A percentile compares a stretch with the other conserved stretches of the same genome.
These are phyloP conservation scores for Psilopogon haemacephalus DNA, from an alignment of 2,113 vertebrate genomes.

Conservation along the genomic window DNA sequence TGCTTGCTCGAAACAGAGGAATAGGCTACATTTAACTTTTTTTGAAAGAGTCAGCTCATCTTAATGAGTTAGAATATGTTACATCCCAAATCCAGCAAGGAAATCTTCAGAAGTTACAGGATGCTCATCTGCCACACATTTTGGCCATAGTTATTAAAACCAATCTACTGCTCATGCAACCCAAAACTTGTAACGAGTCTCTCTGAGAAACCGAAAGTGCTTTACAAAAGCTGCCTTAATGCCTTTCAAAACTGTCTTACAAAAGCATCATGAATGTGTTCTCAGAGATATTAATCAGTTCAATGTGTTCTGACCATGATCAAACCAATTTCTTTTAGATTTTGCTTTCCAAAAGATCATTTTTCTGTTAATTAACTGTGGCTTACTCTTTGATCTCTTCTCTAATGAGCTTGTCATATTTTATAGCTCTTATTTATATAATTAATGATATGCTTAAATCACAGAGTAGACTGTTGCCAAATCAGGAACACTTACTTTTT, in stretches of 20 bases:
- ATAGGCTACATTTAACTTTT: not conserved
- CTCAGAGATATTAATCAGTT: not conserved
- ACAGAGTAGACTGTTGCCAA: not conserved
- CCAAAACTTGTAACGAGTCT: not conserved
- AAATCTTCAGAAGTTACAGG: not conserved
- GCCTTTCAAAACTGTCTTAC: not conserved
- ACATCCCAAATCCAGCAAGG: not conserved
- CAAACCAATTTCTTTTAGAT: not conserved
- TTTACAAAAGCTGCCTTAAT: not conserved
- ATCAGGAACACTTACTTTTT: slow-evolving; percentile 85
- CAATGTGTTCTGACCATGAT: not conserved
- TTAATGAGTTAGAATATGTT: not conserved
- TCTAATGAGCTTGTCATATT: not conserved
- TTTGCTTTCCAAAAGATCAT: not conserved
- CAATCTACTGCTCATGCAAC: not conserved
- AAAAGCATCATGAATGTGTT: not conserved
- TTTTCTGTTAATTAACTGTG: not conserved
- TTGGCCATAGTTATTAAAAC: not conserved
- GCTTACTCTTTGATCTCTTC: not conserved
- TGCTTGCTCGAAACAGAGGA: not conserved
- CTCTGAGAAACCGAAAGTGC: not conserved
- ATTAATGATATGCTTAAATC: not conserved
- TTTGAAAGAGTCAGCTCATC: not conserved
- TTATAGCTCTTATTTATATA: not conserved
- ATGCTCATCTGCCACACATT: not conserved